These are phyloP conservation scores for Dryobates pubescens DNA, from an alignment of 2,797 vertebrate species.

Conservation along the genomic window DNA sequence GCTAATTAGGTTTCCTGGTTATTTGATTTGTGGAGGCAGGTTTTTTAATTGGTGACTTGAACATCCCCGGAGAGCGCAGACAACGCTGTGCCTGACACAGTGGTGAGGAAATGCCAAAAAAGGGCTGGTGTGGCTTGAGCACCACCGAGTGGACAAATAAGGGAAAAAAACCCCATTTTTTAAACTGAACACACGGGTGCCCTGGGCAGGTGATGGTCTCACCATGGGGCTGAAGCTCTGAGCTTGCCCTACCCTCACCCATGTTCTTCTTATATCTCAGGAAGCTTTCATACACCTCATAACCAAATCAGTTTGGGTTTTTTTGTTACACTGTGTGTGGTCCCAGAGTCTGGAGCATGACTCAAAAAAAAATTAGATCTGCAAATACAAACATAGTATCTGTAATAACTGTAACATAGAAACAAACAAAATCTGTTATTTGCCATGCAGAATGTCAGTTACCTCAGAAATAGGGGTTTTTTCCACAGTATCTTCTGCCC, in stretches of 20 bases:
- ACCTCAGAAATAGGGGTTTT: not conserved
- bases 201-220: not conserved
- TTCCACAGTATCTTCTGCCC: not conserved
- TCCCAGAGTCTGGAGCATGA: not conserved
- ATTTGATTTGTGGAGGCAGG: not conserved
- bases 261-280: not conserved
- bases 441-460: not conserved
- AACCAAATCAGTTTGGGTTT: not conserved
- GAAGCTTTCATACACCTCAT: not conserved
- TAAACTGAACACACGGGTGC: fast-evolving
- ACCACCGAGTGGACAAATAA: slow-evolving; percentile 56
- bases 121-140: slow-evolving; percentile 35
- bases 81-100: not conserved
- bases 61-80: not conserved
- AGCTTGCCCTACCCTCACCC: not conserved
- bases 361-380: not conserved
- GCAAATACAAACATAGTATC: not conserved
- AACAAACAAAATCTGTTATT: not conserved
- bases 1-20: not conserved
- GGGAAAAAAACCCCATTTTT: not conserved
- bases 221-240: not conserved
- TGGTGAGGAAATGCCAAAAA: not conserved
- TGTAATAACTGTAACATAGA: not conserved
- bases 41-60: fast-evolving
- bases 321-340: not conserved